Conservation (phyloP, 2,888 invertebrate genomes). For the Microctonus aethiopoides region DNA sequence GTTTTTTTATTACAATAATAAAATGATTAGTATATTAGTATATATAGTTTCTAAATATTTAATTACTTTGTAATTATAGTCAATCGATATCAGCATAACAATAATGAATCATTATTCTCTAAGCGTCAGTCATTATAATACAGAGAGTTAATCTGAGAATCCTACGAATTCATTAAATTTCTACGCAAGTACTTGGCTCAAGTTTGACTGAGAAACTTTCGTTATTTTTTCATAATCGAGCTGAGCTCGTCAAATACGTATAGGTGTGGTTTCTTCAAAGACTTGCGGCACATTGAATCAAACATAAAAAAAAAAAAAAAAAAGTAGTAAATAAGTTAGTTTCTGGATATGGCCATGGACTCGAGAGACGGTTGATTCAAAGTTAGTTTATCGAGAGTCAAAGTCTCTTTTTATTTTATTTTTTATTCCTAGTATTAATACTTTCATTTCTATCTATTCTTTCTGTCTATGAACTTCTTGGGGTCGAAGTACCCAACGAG, state of each 20-base stretch:
- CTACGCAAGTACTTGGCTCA: neutral
- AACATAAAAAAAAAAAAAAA: neutral
- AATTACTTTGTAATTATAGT: neutral
- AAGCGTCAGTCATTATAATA: neutral
- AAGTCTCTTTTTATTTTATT: neutral
- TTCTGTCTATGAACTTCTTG: conserved; percentile 15
- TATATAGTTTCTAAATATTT: too few relatives aligned
- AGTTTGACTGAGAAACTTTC: neutral
- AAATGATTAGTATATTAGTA: too few relatives aligned
- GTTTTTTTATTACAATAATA: too few relatives aligned
- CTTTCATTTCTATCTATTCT: neutral
- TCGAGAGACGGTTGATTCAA: conserved; percentile 14
- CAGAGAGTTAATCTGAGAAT: neutral
- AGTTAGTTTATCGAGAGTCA: conserved; percentile 21
- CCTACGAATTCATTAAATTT: neutral
- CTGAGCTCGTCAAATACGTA: too few relatives aligned
- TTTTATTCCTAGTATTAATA: too few relatives aligned
- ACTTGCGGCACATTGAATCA: neutral
- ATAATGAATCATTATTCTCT: neutral
- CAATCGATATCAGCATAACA: neutral
- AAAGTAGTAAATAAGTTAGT: conserved; percentile 1
- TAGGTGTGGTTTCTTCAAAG: neutral
- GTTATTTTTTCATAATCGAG: conserved; percentile 8
- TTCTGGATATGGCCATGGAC: neutral
- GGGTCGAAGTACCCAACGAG: conserved; percentile 18